Percentiles rank a stretch among this genome's conserved stretches.
phyloP scores from a whole-genome alignment of 2,113 vertebrate species.

The Clarias batrachus region DNA sequence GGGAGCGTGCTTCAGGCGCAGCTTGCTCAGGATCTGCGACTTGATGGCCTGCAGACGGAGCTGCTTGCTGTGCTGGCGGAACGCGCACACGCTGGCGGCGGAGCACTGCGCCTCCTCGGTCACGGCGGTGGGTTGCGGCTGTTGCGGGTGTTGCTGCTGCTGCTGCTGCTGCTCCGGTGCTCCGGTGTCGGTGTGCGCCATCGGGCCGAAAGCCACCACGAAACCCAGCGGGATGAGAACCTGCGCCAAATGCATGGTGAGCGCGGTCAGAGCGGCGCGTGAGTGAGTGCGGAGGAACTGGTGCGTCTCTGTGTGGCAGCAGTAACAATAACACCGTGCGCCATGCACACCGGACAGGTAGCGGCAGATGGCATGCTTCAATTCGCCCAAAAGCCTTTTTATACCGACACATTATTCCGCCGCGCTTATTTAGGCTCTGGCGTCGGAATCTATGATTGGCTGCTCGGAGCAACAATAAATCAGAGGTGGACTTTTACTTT shows the following conservation, averaged over 20 bases:
- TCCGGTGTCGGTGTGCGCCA: conserved; percentile 78
- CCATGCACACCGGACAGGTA: conserved; percentile 81
- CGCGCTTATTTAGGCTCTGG: conserved; percentile 78
- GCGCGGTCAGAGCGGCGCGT: neutral
- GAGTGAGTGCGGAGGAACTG: conserved; percentile 49
- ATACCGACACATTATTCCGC: conserved; percentile 85
- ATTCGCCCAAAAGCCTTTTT: conserved; percentile 87
- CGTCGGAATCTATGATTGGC: conserved; percentile 93
- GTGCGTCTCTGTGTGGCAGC: conserved; percentile 52
- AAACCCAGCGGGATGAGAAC: conserved; percentile 78
- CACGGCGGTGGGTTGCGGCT: conserved; percentile 58
- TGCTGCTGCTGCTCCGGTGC: conserved; percentile 36
- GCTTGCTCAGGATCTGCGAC: conserved; percentile 97
- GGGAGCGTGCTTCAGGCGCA: conserved; percentile 93
- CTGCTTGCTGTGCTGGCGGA: conserved; percentile 92
- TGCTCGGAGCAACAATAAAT: conserved; percentile 90
- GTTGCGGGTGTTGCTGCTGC: conserved; percentile 58
- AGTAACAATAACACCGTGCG: conserved; percentile 55
- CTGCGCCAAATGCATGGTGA: conserved; percentile 81
- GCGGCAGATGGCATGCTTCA: conserved; percentile 77
- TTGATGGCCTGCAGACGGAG: conserved; percentile 96
- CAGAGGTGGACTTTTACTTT: conserved; percentile 76
- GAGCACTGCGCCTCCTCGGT: conserved; percentile 81
- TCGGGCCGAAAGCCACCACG: conserved; percentile 79
- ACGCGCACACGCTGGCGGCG: conserved; percentile 74